These are phyloP conservation scores for Smutsia temminckii DNA, from an alignment of 2,797 vertebrate species.

Conservation along the genomic window DNA sequence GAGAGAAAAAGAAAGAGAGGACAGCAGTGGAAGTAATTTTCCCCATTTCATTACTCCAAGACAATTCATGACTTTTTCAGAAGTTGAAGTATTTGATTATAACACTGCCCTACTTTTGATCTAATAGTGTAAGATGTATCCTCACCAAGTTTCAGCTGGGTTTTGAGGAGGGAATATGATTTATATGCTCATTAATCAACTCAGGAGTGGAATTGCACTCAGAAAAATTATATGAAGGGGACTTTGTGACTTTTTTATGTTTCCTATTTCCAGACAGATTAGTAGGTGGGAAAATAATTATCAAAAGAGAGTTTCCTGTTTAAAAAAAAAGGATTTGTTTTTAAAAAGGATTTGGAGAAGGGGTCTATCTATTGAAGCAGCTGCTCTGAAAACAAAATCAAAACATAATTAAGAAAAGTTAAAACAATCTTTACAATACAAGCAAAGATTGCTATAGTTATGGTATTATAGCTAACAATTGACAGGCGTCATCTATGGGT, in stretches of 20 bases:
- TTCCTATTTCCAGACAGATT: neutral
- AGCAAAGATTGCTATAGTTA: no score
- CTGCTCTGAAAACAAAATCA: neutral
- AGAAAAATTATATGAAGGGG: neutral
- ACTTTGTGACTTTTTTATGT: neutral
- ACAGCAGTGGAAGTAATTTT: neutral
- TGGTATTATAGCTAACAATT: accelerated
- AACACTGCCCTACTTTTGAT: neutral
- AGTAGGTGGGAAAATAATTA: neutral
- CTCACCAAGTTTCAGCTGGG: neutral
- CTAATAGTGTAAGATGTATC: neutral
- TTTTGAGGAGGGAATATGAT: neutral
- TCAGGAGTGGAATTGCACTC: conserved; percentile 5
- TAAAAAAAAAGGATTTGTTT: neutral
- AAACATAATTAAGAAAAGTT: neutral
- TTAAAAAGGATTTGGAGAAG: neutral
- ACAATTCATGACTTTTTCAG: neutral
- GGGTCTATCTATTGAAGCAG: neutral
- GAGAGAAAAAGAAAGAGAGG: neutral
- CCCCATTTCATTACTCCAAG: neutral
- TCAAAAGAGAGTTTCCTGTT: neutral
- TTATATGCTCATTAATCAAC: neutral
- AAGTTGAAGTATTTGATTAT: neutral
- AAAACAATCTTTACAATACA: neutral
- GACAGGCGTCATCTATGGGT: no score